These are phyloP conservation scores for Phorcus lineatus DNA, from an alignment of 2,888 invertebrate species.

Conservation along the genomic window DNA sequence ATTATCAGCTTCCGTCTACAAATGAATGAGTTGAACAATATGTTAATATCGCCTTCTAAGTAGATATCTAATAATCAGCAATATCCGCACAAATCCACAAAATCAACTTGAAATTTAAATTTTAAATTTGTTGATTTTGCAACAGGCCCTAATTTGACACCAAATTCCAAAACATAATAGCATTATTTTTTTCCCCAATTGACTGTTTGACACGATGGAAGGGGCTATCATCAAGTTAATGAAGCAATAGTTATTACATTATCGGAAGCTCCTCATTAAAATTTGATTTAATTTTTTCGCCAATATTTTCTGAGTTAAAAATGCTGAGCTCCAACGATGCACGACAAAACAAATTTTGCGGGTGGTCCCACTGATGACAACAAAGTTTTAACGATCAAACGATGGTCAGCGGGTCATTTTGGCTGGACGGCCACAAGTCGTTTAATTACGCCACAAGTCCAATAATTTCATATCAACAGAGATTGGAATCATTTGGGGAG, in stretches of 20 bases:
- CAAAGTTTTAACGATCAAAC: background rate
- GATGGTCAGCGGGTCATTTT: background rate
- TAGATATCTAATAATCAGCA: too few relatives aligned
- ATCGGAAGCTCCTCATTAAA: constrained; percentile 11
- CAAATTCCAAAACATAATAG: background rate
- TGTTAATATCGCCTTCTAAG: too few relatives aligned
- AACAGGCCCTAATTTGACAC: too few relatives aligned
- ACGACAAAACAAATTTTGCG: constrained; percentile 10
- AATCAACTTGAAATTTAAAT: too few relatives aligned
- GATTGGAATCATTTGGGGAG: background rate
- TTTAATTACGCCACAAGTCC: background rate
- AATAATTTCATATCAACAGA: constrained; percentile 5
- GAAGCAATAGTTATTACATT: constrained; percentile 1
- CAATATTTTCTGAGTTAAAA: background rate
- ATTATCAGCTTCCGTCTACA: too few relatives aligned
- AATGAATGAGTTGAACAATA: too few relatives aligned
- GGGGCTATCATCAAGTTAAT: background rate
- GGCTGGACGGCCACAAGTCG: background rate
- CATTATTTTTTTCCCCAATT: background rate
- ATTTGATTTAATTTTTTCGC: background rate
- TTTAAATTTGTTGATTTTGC: too few relatives aligned
- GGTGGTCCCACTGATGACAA: background rate
- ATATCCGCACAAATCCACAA: too few relatives aligned
- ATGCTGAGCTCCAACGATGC: background rate
- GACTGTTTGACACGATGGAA: too few relatives aligned